Conservation (phyloP, 2,113 vertebrate genomes). For the Tenebrosternarchus preto region DNA sequence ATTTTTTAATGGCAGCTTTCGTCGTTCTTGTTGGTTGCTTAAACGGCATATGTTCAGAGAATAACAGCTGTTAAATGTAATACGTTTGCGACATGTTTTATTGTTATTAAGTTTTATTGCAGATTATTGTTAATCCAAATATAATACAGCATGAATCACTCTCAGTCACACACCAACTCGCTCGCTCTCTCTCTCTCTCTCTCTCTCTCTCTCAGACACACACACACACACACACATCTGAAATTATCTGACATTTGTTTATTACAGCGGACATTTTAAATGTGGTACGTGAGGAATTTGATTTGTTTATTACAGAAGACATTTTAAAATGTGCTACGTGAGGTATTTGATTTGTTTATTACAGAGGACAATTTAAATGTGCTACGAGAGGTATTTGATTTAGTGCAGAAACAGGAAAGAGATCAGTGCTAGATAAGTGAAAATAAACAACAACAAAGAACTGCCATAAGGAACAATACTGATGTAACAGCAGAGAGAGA, state of each 20-base stretch:
- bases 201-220: too few species aligned
- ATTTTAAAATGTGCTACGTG: background rate
- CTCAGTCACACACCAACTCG: too few species aligned
- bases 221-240: too few species aligned
- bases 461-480: conserved; percentile 12
- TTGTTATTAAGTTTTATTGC: too few species aligned
- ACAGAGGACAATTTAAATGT: background rate
- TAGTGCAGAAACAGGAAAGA: conserved; percentile 19
- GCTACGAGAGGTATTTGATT: background rate
- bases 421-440: conserved; percentile 54
- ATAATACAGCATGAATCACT: too few species aligned
- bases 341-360: conserved; percentile 22
- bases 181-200: too few species aligned
- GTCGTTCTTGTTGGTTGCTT: too few species aligned
- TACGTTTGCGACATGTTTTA: too few species aligned
- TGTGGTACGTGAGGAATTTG: background rate
- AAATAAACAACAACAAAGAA: conserved; percentile 50
- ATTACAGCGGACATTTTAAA: conserved; percentile 11
- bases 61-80: too few species aligned
- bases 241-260: conserved; percentile 13
- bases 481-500: background rate
- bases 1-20: too few species aligned
- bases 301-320: conserved; percentile 19
- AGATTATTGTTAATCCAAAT: too few species aligned
- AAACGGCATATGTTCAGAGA: too few species aligned